Percentiles rank a stretch among this genome's conserved stretches.
These are phyloP conservation scores for Ardeotis arabs DNA, from an alignment of 2,113 vertebrate genomes.

Conservation along the genomic window DNA sequence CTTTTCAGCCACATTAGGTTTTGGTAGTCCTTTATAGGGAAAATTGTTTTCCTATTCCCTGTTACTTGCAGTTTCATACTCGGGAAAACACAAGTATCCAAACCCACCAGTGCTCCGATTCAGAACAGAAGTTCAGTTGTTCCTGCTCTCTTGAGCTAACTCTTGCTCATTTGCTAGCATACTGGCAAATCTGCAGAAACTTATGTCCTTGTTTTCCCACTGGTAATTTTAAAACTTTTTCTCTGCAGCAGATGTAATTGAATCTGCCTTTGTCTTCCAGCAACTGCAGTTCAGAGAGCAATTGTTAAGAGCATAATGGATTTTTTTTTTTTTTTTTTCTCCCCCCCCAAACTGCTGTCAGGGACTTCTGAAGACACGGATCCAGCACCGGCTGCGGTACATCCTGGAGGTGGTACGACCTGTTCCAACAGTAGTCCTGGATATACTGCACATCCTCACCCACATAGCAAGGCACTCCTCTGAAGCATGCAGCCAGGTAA, in stretches of 20 bases:
- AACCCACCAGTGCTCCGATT: neutral
- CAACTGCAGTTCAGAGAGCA: neutral
- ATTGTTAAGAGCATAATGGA: neutral
- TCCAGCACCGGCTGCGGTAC: slow-evolving; percentile 91
- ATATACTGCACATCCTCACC: slow-evolving; percentile 87
- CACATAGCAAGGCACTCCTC: slow-evolving; percentile 88
- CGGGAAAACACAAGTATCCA: neutral
- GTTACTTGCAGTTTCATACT: neutral
- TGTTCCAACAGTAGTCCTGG: slow-evolving; percentile 82
- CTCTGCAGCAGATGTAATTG: neutral
- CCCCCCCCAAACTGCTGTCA: slow-evolving; percentile 12
- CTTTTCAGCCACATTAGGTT: neutral
- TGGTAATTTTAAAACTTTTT: neutral
- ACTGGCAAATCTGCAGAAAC: neutral
- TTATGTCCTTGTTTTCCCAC: neutral
- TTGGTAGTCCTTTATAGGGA: neutral
- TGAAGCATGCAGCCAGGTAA: slow-evolving; percentile 85
- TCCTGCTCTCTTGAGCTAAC: neutral
- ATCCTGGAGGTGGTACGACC: slow-evolving; percentile 90
- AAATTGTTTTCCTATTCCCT: neutral
- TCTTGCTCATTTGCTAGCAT: neutral
- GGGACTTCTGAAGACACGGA: slow-evolving; percentile 91
- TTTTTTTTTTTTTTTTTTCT: neutral
- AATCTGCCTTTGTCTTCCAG: neutral
- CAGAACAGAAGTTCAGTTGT: neutral